Evolutionary conservation across 1,140 invertebrate species (phyloP).

Genomic region (Condylostylus longicornis): DNA sequence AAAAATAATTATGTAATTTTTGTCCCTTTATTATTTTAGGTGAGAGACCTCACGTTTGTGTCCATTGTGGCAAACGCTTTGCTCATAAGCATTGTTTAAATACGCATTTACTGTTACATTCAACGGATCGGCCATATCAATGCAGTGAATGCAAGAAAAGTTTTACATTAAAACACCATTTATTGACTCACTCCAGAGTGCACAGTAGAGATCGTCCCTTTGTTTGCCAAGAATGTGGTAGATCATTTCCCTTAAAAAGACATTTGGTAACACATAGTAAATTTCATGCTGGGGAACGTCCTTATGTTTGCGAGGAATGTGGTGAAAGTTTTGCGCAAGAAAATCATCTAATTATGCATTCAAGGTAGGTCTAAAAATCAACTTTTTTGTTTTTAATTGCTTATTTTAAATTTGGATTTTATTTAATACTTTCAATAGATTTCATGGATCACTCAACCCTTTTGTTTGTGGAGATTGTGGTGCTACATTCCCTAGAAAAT

Average conservation of each 20-base stretch:
- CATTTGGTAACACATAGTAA: slow-evolving; percentile 73
- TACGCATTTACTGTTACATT: slow-evolving; percentile 64
- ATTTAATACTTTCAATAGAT: slow-evolving; percentile 25
- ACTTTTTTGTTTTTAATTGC: background rate
- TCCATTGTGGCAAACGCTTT: slow-evolving; percentile 73
- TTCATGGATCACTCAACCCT: slow-evolving; percentile 66
- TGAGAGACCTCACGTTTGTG: slow-evolving; percentile 66
- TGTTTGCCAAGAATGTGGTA: slow-evolving; percentile 62
- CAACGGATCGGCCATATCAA: slow-evolving; percentile 62
- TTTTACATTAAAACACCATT: slow-evolving; percentile 67
- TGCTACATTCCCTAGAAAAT: slow-evolving; percentile 67
- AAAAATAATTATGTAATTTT: background rate
- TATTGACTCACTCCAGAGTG: slow-evolving; percentile 61
- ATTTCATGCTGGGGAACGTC: slow-evolving; percentile 74
- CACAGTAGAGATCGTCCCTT: slow-evolving; percentile 64
- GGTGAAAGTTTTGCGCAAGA: slow-evolving; percentile 77
- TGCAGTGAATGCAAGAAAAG: slow-evolving; percentile 75
- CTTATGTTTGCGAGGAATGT: slow-evolving; percentile 73
- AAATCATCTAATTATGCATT: slow-evolving; percentile 63
- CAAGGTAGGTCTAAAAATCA: slow-evolving; percentile 31
- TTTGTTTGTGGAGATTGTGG: slow-evolving; percentile 70
- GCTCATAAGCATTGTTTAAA: slow-evolving; percentile 70
- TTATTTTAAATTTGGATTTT: slow-evolving; percentile 2
- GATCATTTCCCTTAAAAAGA: slow-evolving; percentile 62
- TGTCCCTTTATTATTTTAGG: slow-evolving; percentile 31